These are phyloP conservation scores for Aricia agestis DNA, from an alignment of 1,140 invertebrate genomes.

Conservation along the genomic window DNA sequence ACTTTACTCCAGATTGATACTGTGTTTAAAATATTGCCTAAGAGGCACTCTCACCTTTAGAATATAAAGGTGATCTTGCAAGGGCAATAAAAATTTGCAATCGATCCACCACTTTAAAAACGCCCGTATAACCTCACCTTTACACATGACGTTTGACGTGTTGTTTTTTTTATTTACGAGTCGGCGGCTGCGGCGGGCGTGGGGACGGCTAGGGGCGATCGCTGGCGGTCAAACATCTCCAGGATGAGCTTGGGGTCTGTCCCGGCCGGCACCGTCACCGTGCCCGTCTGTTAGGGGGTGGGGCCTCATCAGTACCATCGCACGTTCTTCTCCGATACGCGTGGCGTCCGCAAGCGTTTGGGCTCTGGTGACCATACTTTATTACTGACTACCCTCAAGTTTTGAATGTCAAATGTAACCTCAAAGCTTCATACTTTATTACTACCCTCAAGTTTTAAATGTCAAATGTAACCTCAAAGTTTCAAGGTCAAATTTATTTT, in stretches of 20 bases:
- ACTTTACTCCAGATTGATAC: too few relatives aligned
- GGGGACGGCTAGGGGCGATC: constrained; percentile 59
- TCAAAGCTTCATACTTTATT: neutral
- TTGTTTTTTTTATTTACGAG: constrained; percentile 19
- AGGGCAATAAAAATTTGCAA: too few relatives aligned
- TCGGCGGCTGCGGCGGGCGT: constrained; percentile 39
- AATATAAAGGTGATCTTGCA: too few relatives aligned
- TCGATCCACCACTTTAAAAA: too few relatives aligned
- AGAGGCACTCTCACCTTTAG: too few relatives aligned
- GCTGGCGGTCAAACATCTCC: constrained; percentile 74
- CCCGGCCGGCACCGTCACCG: constrained; percentile 72
- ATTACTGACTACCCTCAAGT: neutral
- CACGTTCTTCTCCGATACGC: constrained; percentile 62
- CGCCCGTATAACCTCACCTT: neutral
- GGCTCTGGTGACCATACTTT: constrained; percentile 18
- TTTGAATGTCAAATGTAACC: neutral
- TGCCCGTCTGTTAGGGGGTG: constrained; percentile 62
- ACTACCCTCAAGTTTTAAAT: neutral
- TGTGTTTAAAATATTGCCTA: too few relatives aligned
- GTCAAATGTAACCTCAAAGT: neutral
- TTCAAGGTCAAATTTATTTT: neutral
- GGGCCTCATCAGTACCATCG: constrained; percentile 62
- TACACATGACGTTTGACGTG: neutral
- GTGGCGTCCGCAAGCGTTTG: constrained; percentile 55
- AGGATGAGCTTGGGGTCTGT: constrained; percentile 75